Evolutionary conservation across 2,113 vertebrate genomes (phyloP), one percentile per base, ranked within the genome.

Genomic region (Calidris pygmaea): DNA sequence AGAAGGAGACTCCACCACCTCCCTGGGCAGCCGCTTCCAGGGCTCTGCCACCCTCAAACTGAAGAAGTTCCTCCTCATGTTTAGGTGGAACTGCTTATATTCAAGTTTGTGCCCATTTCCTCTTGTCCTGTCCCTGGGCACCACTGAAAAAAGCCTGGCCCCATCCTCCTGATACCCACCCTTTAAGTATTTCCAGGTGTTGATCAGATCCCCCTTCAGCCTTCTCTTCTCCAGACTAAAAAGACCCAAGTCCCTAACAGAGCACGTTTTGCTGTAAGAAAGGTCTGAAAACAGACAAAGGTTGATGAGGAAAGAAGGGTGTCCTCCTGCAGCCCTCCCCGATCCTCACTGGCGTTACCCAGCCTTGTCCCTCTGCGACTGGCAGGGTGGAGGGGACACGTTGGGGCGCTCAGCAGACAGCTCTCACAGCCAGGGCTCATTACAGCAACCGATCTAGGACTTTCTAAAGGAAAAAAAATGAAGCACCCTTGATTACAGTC

Each of bases 301-400:
- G 0, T 7, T 24, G 10, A 1, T 8, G 5, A 0, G 35, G 32
- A 37, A 55, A 48, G 0, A 4, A 35, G 27, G 7, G 8, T 24
- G 37, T 18, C 14, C 32, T 74, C 23, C 56, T 18, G 37, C 23
- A n/a, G 52, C n/a, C 47, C 27, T 17, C n/a, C 37, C 39, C 4
- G 19, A 1, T 13, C 12, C 41, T 22, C 19, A 0, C 5, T 13
- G 52, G 2, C 3, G 0, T 3, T 14, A 34, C 8, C 32, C 39
- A 53, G 53, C 47, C 43, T 13, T 22, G 73, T 34, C 78, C 45
- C 35, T 17, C 65, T 6, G 13, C 14, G 2, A 4, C 35, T 24
- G 13, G 30, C 20, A 10, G 2, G 4, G 14, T 2, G 2, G 29
- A 10, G 16, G 30, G 35, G 19, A 23, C 22, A 17, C 3, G 0